Evolutionary conservation across 2,888 invertebrate genomes (phyloP).

Genomic region (Acrobasis repandana): DNA sequence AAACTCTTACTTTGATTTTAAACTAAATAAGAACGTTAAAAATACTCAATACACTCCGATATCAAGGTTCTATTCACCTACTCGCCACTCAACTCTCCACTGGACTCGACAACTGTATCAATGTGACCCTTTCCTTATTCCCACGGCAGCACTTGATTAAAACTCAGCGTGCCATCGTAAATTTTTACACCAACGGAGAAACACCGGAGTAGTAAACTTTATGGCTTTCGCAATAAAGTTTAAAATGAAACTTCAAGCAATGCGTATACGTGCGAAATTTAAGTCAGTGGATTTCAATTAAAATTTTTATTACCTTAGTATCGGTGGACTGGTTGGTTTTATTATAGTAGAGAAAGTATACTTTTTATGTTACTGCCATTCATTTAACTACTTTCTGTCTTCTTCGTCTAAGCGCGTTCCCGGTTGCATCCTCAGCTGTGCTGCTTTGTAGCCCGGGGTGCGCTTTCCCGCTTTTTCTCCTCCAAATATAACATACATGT

Average conservation of each 20-base stretch:
- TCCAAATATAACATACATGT: too few species aligned
- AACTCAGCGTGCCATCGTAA: slow-evolving; percentile 21
- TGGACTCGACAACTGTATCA: neutral
- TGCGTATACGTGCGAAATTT: neutral
- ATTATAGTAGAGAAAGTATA: neutral
- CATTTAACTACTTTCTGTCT: too few species aligned
- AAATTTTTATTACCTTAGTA: neutral
- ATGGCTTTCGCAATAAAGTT: slow-evolving; percentile 3
- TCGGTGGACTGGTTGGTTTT: neutral
- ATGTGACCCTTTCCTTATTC: slow-evolving; percentile 11
- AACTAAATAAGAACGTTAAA: too few species aligned
- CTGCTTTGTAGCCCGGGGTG: too few species aligned
- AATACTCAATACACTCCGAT: too few species aligned
- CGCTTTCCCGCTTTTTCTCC: too few species aligned
- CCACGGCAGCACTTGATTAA: slow-evolving; percentile 27
- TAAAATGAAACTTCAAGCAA: neutral
- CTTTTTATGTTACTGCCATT: too few species aligned
- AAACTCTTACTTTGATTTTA: too few species aligned
- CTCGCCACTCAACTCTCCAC: neutral
- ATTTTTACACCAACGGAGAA: slow-evolving; percentile 18
- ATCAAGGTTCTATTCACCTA: neutral
- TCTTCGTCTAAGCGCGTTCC: too few species aligned
- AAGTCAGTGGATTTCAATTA: slow-evolving; percentile 12
- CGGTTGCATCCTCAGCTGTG: too few species aligned
- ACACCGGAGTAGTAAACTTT: slow-evolving; percentile 12